Conservation (phyloP, 2,797 vertebrate genomes). For the Schizopygopsis pylzovi region DNA sequence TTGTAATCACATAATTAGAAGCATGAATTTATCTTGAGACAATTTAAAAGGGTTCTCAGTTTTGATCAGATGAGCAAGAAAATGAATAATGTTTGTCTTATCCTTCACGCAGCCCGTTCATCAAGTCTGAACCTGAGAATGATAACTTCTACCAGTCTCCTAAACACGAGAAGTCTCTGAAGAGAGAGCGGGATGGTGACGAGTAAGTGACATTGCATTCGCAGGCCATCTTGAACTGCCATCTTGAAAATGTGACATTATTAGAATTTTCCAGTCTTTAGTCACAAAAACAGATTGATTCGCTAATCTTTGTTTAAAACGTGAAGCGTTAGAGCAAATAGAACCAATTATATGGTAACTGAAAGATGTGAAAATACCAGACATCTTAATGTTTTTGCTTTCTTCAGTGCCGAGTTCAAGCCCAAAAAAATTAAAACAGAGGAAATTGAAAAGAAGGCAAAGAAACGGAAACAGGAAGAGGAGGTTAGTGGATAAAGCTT, state of each 20-base stretch:
- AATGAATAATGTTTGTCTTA: background rate
- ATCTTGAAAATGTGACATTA: background rate
- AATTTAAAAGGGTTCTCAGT: slow-evolving; percentile 6
- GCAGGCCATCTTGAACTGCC: background rate
- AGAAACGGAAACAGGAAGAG: slow-evolving; percentile 91
- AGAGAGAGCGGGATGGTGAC: slow-evolving; percentile 90
- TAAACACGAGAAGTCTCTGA: slow-evolving; percentile 87
- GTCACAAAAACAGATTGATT: background rate
- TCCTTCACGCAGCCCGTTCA: slow-evolving; percentile 77
- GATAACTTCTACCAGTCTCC: slow-evolving; percentile 84
- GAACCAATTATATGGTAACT: background rate
- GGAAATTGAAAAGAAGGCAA: slow-evolving; percentile 90
- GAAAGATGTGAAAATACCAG: background rate
- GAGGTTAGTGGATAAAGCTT: slow-evolving; percentile 78
- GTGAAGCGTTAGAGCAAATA: background rate
- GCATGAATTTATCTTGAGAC: slow-evolving; percentile 22
- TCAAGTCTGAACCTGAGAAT: slow-evolving; percentile 92
- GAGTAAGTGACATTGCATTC: slow-evolving; percentile 82
- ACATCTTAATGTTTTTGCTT: slow-evolving; percentile 8
- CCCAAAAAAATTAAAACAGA: slow-evolving; percentile 94
- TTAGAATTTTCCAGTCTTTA: background rate
- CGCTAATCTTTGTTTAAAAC: background rate
- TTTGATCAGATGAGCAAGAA: background rate
- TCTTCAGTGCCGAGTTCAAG: slow-evolving; percentile 89
- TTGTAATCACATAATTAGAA: slow-evolving; percentile 20